A percentile compares a stretch with the other conserved stretches of the same genome.
These are phyloP conservation scores for Ophion ellenae DNA, from an alignment of 2,888 invertebrate genomes.

Conservation along the genomic window DNA sequence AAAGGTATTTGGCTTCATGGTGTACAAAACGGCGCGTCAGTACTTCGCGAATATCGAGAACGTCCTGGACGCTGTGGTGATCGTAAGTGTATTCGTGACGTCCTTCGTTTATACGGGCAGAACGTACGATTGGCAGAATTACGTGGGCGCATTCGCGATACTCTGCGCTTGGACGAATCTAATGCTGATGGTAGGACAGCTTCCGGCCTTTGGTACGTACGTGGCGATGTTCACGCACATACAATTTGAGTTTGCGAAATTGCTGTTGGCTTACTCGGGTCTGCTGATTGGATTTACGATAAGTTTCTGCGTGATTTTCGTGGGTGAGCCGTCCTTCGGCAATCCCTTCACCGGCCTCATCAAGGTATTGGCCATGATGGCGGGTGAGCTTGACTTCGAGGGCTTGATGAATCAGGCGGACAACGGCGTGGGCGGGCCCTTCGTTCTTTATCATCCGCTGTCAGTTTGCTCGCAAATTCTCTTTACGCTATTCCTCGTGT, in stretches of 20 bases:
- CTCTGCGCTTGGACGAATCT: slow-evolving; percentile 83
- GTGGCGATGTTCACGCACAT: slow-evolving; percentile 84
- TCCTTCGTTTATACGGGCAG: slow-evolving; percentile 80
- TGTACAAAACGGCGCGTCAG: slow-evolving; percentile 79
- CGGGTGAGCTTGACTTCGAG: slow-evolving; percentile 82
- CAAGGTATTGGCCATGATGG: slow-evolving; percentile 83
- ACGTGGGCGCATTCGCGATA: slow-evolving; percentile 82
- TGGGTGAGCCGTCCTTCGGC: slow-evolving; percentile 79
- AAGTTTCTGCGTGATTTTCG: slow-evolving; percentile 83
- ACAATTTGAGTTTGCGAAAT: slow-evolving; percentile 83
- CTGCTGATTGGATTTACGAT: slow-evolving; percentile 83
- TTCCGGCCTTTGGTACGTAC: slow-evolving; percentile 84
- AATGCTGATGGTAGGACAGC: slow-evolving; percentile 84
- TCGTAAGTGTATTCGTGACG: slow-evolving; percentile 80
- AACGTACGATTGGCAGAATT: slow-evolving; percentile 82
- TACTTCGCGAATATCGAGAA: slow-evolving; percentile 83
- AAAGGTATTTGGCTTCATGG: slow-evolving; percentile 81
- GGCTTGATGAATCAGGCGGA: slow-evolving; percentile 78
- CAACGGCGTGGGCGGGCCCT: slow-evolving; percentile 74
- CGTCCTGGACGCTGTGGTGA: slow-evolving; percentile 79
- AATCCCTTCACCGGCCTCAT: slow-evolving; percentile 82
- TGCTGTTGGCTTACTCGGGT: slow-evolving; percentile 83
- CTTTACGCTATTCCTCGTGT: slow-evolving; percentile 81
- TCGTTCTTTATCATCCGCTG: slow-evolving; percentile 80
- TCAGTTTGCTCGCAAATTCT: slow-evolving; percentile 81